Evolutionary conservation across 1,140 invertebrate species (phyloP).

Genomic region (Chrysomallon squamiferum): DNA sequence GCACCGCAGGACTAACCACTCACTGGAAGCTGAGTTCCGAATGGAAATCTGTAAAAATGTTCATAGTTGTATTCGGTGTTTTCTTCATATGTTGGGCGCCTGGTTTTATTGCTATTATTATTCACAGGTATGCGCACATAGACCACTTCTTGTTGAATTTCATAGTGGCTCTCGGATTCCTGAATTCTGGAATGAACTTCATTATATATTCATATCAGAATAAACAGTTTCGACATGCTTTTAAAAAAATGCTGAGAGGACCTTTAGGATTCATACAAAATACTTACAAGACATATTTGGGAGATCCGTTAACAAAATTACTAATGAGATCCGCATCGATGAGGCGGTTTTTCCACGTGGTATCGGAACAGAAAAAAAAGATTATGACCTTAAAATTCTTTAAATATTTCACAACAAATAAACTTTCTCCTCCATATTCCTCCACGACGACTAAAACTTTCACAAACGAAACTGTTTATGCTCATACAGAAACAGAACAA

Average conservation of each 20-base stretch:
- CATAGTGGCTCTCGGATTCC: neutral
- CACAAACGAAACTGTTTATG: no score
- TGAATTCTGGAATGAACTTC: constrained; percentile 7
- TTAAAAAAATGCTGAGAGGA: neutral
- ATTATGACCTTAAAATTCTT: no score
- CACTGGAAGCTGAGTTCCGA: neutral
- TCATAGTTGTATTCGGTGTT: neutral
- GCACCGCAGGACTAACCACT: neutral
- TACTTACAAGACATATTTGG: no score
- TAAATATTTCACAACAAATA: no score
- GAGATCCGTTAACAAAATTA: no score
- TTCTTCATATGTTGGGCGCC: neutral
- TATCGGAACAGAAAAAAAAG: no score
- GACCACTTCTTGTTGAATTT: neutral
- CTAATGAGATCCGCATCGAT: no score
- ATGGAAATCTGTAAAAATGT: constrained; percentile 1
- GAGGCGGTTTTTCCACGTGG: no score
- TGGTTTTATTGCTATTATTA: neutral
- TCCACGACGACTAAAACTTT: no score
- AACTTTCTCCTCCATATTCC: no score
- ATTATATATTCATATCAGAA: neutral
- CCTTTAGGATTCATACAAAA: no score
- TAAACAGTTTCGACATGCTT: neutral
- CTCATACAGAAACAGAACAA: no score
- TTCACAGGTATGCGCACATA: neutral